These are phyloP conservation scores for Aleiodes leptofemur DNA, from an alignment of 2,888 invertebrate species.

Conservation along the genomic window DNA sequence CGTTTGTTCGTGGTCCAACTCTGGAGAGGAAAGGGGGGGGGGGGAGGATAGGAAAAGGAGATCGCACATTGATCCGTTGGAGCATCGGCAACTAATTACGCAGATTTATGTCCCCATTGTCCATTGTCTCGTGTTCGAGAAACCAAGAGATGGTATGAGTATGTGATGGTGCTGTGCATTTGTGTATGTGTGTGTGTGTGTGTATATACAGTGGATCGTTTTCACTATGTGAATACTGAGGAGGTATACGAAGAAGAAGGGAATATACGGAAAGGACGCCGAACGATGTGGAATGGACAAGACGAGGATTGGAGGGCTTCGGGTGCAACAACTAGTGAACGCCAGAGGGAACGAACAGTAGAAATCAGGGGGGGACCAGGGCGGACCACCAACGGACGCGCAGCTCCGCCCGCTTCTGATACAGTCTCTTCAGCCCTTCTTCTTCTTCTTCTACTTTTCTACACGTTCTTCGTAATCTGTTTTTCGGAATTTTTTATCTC, in stretches of 20 bases:
- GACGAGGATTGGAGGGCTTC: conserved; percentile 47
- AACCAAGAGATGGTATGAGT: conserved; percentile 45
- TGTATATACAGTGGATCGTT: conserved; percentile 61
- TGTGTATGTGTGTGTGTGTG: conserved; percentile 35
- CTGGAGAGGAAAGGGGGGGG: conserved; percentile 49
- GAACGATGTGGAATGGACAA: conserved; percentile 43
- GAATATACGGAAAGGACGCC: conserved; percentile 52
- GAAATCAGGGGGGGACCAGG: conserved; percentile 54
- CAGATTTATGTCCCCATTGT: conserved; percentile 96
- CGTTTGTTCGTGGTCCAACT: conserved; percentile 68
- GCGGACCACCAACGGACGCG: conserved; percentile 67
- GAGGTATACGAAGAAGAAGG: conserved; percentile 43
- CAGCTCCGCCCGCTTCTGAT: conserved; percentile 69
- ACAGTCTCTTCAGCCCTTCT: conserved; percentile 35
- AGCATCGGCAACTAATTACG: conserved; percentile 90
- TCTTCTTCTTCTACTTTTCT: conserved; percentile 40
- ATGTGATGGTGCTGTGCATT: conserved; percentile 15
- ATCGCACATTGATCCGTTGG: conserved; percentile 75
- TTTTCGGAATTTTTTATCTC: conserved; percentile 22
- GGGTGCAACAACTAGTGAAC: conserved; percentile 48
- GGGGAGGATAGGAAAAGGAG: conserved; percentile 67
- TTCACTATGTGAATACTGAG: conserved; percentile 14
- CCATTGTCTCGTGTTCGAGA: conserved; percentile 84
- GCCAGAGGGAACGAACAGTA: conserved; percentile 42
- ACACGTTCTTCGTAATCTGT: conserved; percentile 50